Conservation (phyloP, 2,113 vertebrate genomes). For the Trematocara unimaculatum region DNA sequence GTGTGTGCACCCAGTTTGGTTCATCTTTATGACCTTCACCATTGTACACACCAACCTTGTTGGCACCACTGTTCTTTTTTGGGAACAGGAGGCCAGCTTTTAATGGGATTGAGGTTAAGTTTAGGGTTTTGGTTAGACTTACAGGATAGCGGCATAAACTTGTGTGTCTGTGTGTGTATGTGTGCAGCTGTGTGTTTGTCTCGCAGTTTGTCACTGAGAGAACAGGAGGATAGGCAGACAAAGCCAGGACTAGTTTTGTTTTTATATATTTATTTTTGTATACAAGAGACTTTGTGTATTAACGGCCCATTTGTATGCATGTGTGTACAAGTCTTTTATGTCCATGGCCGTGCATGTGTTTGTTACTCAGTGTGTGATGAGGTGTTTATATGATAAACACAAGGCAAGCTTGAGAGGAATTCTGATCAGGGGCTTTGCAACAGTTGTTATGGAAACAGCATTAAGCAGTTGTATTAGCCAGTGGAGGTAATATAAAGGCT, state of each 20-base stretch:
- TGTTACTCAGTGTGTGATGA: conserved; percentile 53
- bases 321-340: conserved; percentile 48
- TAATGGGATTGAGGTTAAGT: neutral
- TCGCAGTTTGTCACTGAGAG: neutral
- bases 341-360: conserved; percentile 30
- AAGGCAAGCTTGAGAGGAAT: conserved; percentile 62
- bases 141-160: neutral
- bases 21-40: neutral
- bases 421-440: conserved; percentile 73
- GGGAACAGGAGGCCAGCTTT: neutral
- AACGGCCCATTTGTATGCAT: conserved; percentile 46
- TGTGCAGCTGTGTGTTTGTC: neutral
- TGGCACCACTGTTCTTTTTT: neutral
- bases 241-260: conserved; percentile 2
- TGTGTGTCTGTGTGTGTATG: neutral
- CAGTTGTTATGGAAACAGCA: conserved; percentile 75
- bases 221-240: conserved; percentile 10
- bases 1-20: neutral
- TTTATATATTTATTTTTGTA: conserved; percentile 27
- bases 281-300: conserved; percentile 17
- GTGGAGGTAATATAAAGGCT: conserved; percentile 60
- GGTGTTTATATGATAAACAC: conserved; percentile 70
- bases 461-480: conserved; percentile 67
- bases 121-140: neutral
- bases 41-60: neutral